Evolutionary conservation across 2,113 vertebrate genomes (phyloP).

Genomic region (Trichomycterus rosablanca): DNA sequence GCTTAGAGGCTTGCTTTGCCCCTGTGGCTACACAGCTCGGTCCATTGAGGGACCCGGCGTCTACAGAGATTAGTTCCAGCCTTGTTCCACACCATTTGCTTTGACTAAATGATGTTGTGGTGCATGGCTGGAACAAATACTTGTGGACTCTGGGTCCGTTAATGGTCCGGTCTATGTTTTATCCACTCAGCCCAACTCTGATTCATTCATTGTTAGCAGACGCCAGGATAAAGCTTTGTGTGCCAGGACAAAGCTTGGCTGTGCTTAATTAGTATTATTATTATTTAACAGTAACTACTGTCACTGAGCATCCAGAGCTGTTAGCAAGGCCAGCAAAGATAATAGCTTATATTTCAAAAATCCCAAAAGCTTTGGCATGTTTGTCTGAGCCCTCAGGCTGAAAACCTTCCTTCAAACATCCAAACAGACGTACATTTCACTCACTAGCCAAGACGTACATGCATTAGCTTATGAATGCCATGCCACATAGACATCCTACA

Average conservation of each 20-base stretch:
- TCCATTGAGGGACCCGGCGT: slow-evolving; percentile 10
- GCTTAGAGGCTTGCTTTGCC: slow-evolving; percentile 2
- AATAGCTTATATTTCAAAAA: slow-evolving; percentile 19
- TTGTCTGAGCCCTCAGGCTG: slow-evolving; percentile 31
- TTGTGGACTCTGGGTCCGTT: slow-evolving; percentile 4
- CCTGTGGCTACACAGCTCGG: slow-evolving; percentile 1
- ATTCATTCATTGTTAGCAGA: background rate
- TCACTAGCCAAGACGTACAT: no score
- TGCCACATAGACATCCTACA: slow-evolving; percentile 22
- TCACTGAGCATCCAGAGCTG: slow-evolving; percentile 22
- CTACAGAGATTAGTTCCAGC: slow-evolving; percentile 18
- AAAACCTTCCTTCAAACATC: no score
- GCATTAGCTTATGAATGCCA: slow-evolving; percentile 31
- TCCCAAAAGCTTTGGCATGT: slow-evolving; percentile 18
- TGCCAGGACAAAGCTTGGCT: background rate
- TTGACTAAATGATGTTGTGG: slow-evolving; percentile 18
- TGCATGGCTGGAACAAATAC: slow-evolving; percentile 23
- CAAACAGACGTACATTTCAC: no score
- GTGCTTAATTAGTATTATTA: no score
- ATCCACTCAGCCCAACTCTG: background rate
- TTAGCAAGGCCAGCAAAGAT: slow-evolving; percentile 39
- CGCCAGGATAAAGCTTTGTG: background rate
- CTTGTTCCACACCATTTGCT: slow-evolving; percentile 19
- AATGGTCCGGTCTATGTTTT: background rate
- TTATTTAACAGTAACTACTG: slow-evolving; percentile 14